Evolutionary conservation across 2,113 vertebrate species (phyloP).

Genomic region (Triplophysa dalaica): DNA sequence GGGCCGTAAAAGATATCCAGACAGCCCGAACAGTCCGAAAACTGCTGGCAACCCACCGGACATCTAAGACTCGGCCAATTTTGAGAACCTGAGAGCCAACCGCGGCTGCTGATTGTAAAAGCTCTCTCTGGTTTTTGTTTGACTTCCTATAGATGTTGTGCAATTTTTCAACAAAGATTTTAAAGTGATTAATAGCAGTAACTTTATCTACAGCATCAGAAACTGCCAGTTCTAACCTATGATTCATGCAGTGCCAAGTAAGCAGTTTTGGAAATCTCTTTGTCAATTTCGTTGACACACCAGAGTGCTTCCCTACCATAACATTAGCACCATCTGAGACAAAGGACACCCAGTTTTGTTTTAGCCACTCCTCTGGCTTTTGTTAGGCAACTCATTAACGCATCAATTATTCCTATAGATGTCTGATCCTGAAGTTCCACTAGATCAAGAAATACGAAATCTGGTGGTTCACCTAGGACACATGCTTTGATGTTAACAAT

Average conservation of each 20-base stretch:
- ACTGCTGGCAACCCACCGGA: too few relatives aligned
- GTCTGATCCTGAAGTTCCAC: neutral
- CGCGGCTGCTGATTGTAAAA: neutral
- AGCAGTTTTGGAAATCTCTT: neutral
- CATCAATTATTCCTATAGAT: neutral
- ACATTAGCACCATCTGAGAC: neutral
- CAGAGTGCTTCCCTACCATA: neutral
- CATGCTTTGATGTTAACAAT: neutral
- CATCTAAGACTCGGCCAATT: too few relatives aligned
- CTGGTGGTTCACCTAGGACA: conserved; percentile 4
- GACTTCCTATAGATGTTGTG: neutral
- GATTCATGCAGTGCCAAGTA: neutral
- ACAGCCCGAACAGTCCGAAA: too few relatives aligned
- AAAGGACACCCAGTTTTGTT: neutral
- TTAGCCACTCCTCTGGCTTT: conserved; percentile 8
- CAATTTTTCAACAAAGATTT: neutral
- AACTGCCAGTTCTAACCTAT: neutral
- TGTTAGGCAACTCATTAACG: neutral
- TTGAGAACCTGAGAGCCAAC: too few relatives aligned
- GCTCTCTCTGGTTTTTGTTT: neutral
- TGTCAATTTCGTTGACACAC: neutral
- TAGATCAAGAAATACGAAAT: neutral
- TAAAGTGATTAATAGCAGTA: neutral
- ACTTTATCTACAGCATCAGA: neutral
- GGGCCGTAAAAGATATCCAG: too few relatives aligned